These are phyloP conservation scores for Helogale parvula DNA, from an alignment of 2,113 vertebrate species.

Conservation along the genomic window DNA sequence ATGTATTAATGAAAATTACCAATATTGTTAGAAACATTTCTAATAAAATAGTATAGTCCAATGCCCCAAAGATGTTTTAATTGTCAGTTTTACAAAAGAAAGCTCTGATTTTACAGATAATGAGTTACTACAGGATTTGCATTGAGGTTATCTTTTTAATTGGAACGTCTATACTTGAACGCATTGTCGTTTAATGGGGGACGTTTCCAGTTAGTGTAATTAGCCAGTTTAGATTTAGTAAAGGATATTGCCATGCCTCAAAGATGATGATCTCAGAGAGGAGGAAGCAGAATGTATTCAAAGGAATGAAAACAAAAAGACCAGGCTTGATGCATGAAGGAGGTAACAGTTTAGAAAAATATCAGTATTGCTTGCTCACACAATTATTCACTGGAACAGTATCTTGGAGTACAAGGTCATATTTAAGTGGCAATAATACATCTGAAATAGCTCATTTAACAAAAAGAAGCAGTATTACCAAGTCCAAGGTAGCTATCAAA, in stretches of 20 bases:
- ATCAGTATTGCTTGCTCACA: constrained; percentile 11
- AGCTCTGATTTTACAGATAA: not conserved
- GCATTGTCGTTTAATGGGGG: not conserved
- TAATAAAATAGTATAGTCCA: not conserved
- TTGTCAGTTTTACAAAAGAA: constrained; percentile 8
- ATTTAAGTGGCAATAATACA: constrained; percentile 58
- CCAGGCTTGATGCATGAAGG: not conserved
- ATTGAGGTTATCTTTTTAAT: not conserved
- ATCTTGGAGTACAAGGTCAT: constrained; percentile 54
- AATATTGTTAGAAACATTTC: not conserved
- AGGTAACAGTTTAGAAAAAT: constrained; percentile 56
- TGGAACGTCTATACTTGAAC: not conserved
- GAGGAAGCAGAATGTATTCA: not conserved
- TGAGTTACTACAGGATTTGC: not conserved
- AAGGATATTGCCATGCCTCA: not conserved
- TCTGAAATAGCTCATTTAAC: constrained; percentile 67
- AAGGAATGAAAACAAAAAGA: not conserved
- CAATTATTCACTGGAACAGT: constrained; percentile 31
- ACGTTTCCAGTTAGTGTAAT: constrained; percentile 26
- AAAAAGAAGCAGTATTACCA: constrained; percentile 2
- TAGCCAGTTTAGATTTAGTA: not conserved
- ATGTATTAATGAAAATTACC: not conserved
- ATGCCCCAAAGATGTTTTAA: not conserved
- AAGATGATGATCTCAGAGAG: not conserved
- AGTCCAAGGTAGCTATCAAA: constrained; percentile 32